These are phyloP conservation scores for Petrocephalus sullivani DNA, from an alignment of 2,797 vertebrate species.

Conservation along the genomic window DNA sequence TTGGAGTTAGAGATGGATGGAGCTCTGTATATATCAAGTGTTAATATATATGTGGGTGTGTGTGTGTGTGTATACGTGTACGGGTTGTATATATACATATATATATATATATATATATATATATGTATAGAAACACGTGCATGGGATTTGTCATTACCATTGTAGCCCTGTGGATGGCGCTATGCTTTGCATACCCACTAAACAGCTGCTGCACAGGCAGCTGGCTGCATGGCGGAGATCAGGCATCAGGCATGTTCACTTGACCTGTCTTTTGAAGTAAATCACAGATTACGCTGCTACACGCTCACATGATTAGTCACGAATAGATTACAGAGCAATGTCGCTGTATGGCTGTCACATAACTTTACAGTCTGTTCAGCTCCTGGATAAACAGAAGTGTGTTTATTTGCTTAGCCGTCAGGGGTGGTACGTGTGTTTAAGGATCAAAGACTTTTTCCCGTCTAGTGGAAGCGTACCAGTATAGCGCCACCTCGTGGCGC, in stretches of 20 bases:
- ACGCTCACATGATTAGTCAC: constrained; percentile 8
- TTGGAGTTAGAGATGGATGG: not conserved
- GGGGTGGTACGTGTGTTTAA: not conserved
- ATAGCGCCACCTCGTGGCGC: not conserved
- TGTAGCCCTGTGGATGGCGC: not conserved
- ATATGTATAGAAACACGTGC: not conserved
- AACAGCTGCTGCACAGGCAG: not conserved
- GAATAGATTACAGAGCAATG: not conserved
- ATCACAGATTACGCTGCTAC: constrained; percentile 1
- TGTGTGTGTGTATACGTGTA: not conserved
- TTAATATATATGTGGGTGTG: not conserved
- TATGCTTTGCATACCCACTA: not conserved
- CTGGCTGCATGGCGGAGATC: not conserved
- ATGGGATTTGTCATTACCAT: not conserved
- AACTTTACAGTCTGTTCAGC: constrained; percentile 7
- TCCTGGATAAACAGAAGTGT: not conserved
- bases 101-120: not conserved
- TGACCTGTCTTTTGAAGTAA: not conserved
- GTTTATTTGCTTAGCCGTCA: not conserved
- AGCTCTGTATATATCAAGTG: not conserved
- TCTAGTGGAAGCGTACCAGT: not conserved
- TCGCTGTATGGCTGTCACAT: not conserved
- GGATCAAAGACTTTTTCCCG: not conserved
- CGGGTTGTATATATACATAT: not conserved
- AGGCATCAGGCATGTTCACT: constrained; percentile 3